Evolutionary conservation across 2,888 invertebrate species (phyloP).

Genomic region (Ischnura elegans): DNA sequence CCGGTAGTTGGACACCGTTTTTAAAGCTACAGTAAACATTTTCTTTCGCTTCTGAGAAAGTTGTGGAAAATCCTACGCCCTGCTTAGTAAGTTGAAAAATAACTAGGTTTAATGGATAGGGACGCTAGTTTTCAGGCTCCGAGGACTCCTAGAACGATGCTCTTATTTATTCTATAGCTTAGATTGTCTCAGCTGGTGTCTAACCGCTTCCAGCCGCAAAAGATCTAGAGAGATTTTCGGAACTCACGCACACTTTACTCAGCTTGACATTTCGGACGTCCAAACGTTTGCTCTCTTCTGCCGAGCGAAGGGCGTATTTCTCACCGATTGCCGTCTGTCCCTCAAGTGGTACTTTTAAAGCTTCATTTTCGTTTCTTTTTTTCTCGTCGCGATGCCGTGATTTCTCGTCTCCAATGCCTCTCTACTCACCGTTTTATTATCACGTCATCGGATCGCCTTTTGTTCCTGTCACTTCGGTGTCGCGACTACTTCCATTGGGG

Average conservation of each 20-base stretch:
- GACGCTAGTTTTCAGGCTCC: not conserved
- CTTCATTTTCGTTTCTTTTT: too few species aligned
- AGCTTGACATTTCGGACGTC: not conserved
- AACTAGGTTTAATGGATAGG: not conserved
- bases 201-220: too few species aligned
- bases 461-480: too few species aligned
- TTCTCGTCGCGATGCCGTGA: too few species aligned
- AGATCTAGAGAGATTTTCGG: not conserved
- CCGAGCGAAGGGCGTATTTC: not conserved
- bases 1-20: not conserved
- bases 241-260: not conserved
- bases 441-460: too few species aligned
- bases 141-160: not conserved
- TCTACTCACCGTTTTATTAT: too few species aligned
- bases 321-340: too few species aligned
- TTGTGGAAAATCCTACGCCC: not conserved
- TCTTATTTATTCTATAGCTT: not conserved
- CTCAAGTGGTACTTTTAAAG: too few species aligned
- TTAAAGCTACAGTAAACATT: not conserved
- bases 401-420: too few species aligned
- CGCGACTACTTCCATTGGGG: too few species aligned
- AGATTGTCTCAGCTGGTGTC: too few species aligned
- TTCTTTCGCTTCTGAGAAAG: not conserved
- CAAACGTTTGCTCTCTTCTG: not conserved
- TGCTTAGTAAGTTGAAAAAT: not conserved